These are phyloP conservation scores for Bovichtus variegatus DNA, from an alignment of 2,797 vertebrate genomes.

Conservation along the genomic window DNA sequence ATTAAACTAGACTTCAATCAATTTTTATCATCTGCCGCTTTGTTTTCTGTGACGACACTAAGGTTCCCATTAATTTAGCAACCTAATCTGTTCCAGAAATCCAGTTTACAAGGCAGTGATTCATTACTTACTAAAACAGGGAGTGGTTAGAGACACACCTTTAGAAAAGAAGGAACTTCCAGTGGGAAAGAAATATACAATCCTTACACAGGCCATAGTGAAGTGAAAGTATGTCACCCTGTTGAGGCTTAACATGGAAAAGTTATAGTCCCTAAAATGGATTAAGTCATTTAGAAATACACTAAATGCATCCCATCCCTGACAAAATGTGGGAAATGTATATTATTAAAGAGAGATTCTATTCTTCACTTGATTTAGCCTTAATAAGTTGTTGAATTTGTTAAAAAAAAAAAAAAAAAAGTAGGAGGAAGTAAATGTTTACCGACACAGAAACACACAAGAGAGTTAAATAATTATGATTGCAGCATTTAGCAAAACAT, in stretches of 20 bases:
- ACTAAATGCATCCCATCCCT: background rate
- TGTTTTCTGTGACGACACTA: background rate
- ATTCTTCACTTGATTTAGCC: background rate
- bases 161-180: background rate
- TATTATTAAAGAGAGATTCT: background rate
- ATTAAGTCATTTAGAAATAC: background rate
- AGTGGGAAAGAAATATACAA: background rate
- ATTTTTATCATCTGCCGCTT: background rate
- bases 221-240: background rate
- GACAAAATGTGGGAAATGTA: no score
- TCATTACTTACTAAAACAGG: background rate
- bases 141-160: constrained; percentile 10
- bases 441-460: background rate
- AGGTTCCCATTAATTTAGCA: background rate
- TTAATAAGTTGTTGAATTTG: background rate
- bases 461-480: background rate
- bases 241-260: background rate
- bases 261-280: background rate
- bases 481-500: background rate
- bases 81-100: background rate
- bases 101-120: background rate
- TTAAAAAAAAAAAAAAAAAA: background rate
- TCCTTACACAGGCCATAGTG: background rate
- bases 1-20: background rate
- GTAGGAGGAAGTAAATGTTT: background rate